Evolutionary conservation across 2,113 vertebrate species (phyloP).

Genomic region (Ovibos moschatus): DNA sequence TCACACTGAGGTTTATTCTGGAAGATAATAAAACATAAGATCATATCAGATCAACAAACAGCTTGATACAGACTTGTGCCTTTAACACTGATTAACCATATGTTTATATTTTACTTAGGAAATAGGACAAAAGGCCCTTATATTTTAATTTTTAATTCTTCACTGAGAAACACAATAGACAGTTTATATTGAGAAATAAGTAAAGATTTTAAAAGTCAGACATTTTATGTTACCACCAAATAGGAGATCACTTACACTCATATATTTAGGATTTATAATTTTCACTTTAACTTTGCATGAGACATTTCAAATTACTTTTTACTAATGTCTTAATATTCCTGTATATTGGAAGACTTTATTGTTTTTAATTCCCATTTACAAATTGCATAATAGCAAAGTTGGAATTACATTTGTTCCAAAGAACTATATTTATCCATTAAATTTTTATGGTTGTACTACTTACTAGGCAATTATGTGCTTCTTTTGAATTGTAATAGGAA

Average conservation of each 20-base stretch:
- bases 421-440: neutral
- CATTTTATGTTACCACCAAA: neutral
- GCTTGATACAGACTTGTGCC: neutral
- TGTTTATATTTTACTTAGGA: neutral
- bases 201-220: neutral
- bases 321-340: neutral
- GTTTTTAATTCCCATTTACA: neutral
- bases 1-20: neutral
- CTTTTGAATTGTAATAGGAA: neutral
- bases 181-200: conserved; percentile 6
- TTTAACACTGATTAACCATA: neutral
- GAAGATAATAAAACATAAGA: neutral
- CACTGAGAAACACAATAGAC: neutral
- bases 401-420: neutral
- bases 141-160: neutral
- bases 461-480: neutral
- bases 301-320: conserved; percentile 22
- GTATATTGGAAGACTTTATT: neutral
- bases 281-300: neutral
- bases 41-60: neutral
- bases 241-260: neutral
- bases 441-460: neutral
- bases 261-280: neutral
- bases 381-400: neutral
- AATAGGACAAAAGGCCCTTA: neutral